Conservation (phyloP, 2,113 vertebrate genomes). For the Plestiodon gilberti region DNA sequence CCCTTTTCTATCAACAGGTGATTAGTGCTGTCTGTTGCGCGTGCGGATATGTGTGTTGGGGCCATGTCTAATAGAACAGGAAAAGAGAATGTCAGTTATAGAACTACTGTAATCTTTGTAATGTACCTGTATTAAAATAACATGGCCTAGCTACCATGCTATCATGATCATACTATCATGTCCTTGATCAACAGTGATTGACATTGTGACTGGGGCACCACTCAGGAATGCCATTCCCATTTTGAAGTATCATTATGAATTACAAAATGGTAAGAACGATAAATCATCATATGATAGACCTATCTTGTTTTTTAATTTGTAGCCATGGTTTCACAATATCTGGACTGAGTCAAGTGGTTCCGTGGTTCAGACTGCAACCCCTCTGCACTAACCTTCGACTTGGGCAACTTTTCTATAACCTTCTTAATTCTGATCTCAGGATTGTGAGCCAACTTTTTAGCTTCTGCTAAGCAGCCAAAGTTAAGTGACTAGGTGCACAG, state of each 20-base stretch:
- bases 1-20: background rate
- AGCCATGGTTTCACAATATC: background rate
- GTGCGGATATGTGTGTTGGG: background rate
- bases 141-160: background rate
- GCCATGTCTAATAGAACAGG: background rate
- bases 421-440: background rate
- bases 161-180: no score
- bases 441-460: background rate
- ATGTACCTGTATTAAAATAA: background rate
- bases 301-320: background rate
- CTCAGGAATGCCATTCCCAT: background rate
- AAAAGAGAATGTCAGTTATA: background rate
- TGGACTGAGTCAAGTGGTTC: background rate
- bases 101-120: background rate
- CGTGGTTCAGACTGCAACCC: background rate
- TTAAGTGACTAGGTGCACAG: background rate
- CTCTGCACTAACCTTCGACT: background rate
- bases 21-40: background rate
- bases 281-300: no score
- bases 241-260: background rate
- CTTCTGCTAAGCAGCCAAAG: background rate
- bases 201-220: background rate
- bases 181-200: background rate
- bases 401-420: background rate
- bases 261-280: background rate